These are phyloP conservation scores for Delia radicum DNA, from an alignment of 1,140 invertebrate genomes.

Conservation along the genomic window DNA sequence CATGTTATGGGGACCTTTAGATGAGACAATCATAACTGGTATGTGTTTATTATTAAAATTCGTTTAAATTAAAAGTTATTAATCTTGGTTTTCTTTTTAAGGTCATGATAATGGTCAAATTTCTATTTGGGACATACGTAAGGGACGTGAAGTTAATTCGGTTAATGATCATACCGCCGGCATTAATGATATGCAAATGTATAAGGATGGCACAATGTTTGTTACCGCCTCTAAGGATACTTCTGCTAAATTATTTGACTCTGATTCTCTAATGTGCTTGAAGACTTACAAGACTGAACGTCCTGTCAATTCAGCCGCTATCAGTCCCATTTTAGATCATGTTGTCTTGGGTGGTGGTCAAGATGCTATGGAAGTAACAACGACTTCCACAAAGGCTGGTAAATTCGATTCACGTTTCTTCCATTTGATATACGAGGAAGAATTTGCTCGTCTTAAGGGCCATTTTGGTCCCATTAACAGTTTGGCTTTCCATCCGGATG, in stretches of 20 bases:
- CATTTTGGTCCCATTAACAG: conserved; percentile 99
- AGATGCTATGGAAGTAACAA: conserved; percentile 98
- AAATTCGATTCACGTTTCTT: conserved; percentile 99
- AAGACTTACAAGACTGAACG: conserved; percentile 96
- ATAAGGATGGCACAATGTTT: conserved; percentile 92
- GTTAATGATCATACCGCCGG: conserved; percentile 78
- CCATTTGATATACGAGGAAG: conserved; percentile 99
- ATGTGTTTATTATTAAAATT: neutral
- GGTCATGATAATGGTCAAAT: conserved; percentile 92
- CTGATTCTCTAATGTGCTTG: conserved; percentile 76
- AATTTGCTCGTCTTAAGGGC: conserved; percentile 96
- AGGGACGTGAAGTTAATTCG: conserved; percentile 75
- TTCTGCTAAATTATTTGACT: conserved; percentile 92
- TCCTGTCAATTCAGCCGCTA: conserved; percentile 94
- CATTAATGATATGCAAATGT: conserved; percentile 96
- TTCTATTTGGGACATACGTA: conserved; percentile 87
- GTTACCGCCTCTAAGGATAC: conserved; percentile 94
- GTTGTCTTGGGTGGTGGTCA: conserved; percentile 96
- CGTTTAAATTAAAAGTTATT: neutral
- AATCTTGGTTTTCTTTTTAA: conserved; percentile 27
- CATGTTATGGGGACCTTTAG: conserved; percentile 88
- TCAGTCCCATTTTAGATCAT: conserved; percentile 92
- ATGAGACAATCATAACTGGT: conserved; percentile 87
- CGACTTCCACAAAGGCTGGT: conserved; percentile 89
- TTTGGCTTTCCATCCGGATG: conserved; percentile 97